These are phyloP conservation scores for Cephalopterus ornatus DNA, from an alignment of 2,113 vertebrate species.

Conservation along the genomic window DNA sequence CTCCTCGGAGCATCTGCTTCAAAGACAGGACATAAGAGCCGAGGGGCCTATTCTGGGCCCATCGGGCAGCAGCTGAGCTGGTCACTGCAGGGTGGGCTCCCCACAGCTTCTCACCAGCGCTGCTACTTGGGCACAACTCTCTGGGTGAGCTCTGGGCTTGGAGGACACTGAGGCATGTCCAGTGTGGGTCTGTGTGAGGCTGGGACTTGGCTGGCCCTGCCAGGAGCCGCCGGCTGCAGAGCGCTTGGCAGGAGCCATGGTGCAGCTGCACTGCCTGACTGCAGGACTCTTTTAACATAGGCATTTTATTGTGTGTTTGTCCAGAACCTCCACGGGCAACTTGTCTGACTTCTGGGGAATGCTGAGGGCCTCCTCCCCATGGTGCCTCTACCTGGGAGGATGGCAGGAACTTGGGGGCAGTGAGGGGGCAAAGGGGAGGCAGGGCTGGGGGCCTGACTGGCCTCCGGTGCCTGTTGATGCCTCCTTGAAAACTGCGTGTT, in stretches of 20 bases:
- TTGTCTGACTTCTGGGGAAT: neutral
- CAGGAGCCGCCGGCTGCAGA: neutral
- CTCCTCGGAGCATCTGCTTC: neutral
- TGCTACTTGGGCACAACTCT: neutral
- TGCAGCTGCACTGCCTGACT: neutral
- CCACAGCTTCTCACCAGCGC: constrained; percentile 22
- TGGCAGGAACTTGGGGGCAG: neutral
- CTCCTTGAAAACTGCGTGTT: neutral
- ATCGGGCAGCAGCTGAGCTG: neutral
- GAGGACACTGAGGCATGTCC: neutral
- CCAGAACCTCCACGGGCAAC: neutral
- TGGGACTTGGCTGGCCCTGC: fast-evolving
- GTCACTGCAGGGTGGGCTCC: neutral
- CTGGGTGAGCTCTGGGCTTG: neutral
- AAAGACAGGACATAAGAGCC: neutral
- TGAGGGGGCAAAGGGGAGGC: neutral
- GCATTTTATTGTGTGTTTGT: neutral
- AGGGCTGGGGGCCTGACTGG: neutral
- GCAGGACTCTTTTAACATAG: neutral
- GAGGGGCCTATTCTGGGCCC: neutral
- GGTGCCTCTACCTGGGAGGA: fast-evolving
- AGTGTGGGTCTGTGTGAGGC: neutral
- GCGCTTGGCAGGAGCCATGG: fast-evolving
- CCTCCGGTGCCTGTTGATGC: neutral
- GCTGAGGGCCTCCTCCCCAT: neutral